Conservation (phyloP, 2,888 invertebrate species). For the Hirtodrosophila alboralis region DNA sequence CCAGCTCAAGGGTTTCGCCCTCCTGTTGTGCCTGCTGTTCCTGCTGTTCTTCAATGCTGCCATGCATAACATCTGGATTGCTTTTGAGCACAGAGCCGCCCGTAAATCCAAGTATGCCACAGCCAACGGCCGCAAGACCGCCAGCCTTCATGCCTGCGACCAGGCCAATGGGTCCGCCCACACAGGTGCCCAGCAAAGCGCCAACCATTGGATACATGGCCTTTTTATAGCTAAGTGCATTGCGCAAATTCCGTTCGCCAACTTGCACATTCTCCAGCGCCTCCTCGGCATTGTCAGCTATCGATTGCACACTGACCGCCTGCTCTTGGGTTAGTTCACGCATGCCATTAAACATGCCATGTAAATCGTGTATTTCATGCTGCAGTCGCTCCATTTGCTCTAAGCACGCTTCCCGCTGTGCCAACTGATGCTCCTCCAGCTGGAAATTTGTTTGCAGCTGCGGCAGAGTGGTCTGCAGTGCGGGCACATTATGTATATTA, state of each 20-base stretch:
- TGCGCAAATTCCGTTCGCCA: slow-evolving; percentile 86
- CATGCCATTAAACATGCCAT: slow-evolving; percentile 87
- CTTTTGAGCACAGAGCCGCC: slow-evolving; percentile 87
- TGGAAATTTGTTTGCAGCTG: slow-evolving; percentile 81
- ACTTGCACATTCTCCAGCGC: slow-evolving; percentile 86
- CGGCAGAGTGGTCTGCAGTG: slow-evolving; percentile 68
- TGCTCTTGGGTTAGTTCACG: slow-evolving; percentile 87
- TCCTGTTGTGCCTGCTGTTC: slow-evolving; percentile 57
- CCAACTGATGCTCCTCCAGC: slow-evolving; percentile 79
- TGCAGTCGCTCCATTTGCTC: slow-evolving; percentile 88
- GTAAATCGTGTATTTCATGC: slow-evolving; percentile 88
- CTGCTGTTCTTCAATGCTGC: slow-evolving; percentile 77
- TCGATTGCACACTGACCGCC: slow-evolving; percentile 86
- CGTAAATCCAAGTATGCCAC: slow-evolving; percentile 88
- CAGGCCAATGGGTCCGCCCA: slow-evolving; percentile 90
- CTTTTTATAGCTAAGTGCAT: slow-evolving; percentile 87
- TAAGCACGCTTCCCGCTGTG: slow-evolving; percentile 84
- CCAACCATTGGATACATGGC: slow-evolving; percentile 89
- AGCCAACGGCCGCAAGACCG: slow-evolving; percentile 88
- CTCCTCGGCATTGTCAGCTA: slow-evolving; percentile 87
- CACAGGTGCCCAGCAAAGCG: slow-evolving; percentile 88
- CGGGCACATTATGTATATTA: slow-evolving; percentile 66
- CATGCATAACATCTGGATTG: slow-evolving; percentile 75
- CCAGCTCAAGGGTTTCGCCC: slow-evolving; percentile 61
- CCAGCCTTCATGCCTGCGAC: slow-evolving; percentile 90